Percentiles rank a stretch among this genome's conserved stretches.
Evolutionary conservation across 2,797 vertebrate genomes (phyloP).

Genomic region (Bradypodion ventrale): DNA sequence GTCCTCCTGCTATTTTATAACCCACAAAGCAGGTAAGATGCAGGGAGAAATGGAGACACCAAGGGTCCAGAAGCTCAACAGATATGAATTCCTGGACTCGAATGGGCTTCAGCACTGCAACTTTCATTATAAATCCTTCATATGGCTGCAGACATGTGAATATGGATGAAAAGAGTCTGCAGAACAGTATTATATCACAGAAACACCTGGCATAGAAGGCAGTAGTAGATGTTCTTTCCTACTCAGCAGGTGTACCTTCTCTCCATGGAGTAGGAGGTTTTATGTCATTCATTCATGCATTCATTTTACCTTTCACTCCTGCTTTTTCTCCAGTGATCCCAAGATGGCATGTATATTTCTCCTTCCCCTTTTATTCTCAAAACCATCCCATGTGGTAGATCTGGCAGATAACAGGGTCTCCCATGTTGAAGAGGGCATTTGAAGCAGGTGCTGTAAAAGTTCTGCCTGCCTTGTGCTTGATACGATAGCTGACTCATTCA

Average conservation of each 20-base stretch:
- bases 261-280: background rate
- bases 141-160: background rate
- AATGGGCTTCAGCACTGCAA: background rate
- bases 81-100: background rate
- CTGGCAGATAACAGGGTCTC: no score
- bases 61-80: background rate
- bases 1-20: background rate
- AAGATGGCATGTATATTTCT: no score
- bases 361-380: no score
- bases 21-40: background rate
- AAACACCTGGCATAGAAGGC: background rate
- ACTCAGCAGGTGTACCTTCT: background rate
- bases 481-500: background rate
- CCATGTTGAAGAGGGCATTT: background rate
- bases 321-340: no score
- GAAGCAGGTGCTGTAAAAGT: background rate
- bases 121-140: background rate
- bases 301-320: no score
- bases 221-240: background rate
- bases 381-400: no score
- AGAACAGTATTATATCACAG: background rate
- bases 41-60: background rate
- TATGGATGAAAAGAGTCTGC: background rate
- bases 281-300: background rate
- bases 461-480: background rate